Conservation (phyloP, 2,888 invertebrate genomes). For the Sturmia bella region DNA sequence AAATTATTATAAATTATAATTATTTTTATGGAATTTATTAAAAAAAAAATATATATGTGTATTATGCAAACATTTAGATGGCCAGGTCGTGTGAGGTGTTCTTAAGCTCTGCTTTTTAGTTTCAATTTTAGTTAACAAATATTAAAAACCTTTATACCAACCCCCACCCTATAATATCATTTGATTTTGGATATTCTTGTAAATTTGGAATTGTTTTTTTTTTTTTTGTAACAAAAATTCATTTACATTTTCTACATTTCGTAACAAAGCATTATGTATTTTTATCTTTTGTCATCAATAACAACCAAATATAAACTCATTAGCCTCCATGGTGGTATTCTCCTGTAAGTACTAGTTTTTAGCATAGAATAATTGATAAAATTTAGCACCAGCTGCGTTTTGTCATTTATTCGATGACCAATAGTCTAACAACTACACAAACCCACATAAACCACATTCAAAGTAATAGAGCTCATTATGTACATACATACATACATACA, state of each 20-base stretch:
- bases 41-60: background rate
- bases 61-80: background rate
- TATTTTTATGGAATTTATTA: background rate
- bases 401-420: slow-evolving; percentile 32
- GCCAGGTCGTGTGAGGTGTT: slow-evolving; percentile 16
- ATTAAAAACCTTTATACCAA: background rate
- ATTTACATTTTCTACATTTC: slow-evolving; percentile 60
- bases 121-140: slow-evolving; percentile 35
- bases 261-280: slow-evolving; percentile 66
- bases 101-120: slow-evolving; percentile 36
- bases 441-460: background rate
- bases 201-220: slow-evolving; percentile 3
- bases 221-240: slow-evolving; percentile 32
- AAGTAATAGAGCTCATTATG: slow-evolving; percentile 38
- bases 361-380: slow-evolving; percentile 31
- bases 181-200: slow-evolving; percentile 12
- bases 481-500: too few species aligned
- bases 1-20: too few species aligned
- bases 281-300: slow-evolving; percentile 68
- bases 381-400: slow-evolving; percentile 1
- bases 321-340: slow-evolving; percentile 97
- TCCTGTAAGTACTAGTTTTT: slow-evolving; percentile 88
- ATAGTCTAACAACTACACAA: slow-evolving; percentile 48
- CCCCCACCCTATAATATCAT: slow-evolving; percentile 6
- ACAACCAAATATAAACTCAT: slow-evolving; percentile 74